These are phyloP conservation scores for Pangasianodon gigas DNA, from an alignment of 2,113 vertebrate genomes.

Conservation along the genomic window DNA sequence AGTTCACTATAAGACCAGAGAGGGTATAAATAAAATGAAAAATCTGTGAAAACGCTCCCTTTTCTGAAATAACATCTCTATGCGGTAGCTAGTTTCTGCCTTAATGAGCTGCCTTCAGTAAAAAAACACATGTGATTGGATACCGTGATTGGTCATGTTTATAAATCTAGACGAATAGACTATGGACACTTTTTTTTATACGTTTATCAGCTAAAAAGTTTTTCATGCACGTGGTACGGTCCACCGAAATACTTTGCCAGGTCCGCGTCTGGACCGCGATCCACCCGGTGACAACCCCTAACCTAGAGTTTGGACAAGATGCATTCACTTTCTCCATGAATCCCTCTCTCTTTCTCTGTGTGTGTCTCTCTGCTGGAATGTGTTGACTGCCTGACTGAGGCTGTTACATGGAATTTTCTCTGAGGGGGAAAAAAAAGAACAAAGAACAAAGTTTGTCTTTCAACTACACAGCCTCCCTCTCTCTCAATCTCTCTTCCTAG, in stretches of 20 bases:
- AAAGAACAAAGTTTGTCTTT: slow-evolving; percentile 73
- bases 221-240: neutral
- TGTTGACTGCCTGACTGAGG: slow-evolving; percentile 58
- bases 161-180: neutral
- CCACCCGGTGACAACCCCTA: too few relatives aligned
- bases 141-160: neutral
- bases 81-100: neutral
- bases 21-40: neutral
- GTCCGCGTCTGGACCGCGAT: neutral
- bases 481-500: slow-evolving; percentile 19
- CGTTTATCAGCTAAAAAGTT: neutral
- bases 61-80: neutral
- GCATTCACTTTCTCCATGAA: neutral
- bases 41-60: neutral
- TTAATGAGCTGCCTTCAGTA: neutral
- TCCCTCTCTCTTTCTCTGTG: neutral
- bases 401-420: slow-evolving; percentile 56
- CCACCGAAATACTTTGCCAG: neutral
- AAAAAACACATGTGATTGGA: neutral
- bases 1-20: neutral
- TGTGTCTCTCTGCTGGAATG: slow-evolving; percentile 13
- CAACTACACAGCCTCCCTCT: slow-evolving; percentile 55
- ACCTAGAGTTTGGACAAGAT: slow-evolving; percentile 36
- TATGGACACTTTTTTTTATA: neutral
- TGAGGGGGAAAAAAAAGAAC: slow-evolving; percentile 59